These are phyloP conservation scores for Eulemur coronatus DNA, from an alignment of 2,797 vertebrate species.

Conservation along the genomic window DNA sequence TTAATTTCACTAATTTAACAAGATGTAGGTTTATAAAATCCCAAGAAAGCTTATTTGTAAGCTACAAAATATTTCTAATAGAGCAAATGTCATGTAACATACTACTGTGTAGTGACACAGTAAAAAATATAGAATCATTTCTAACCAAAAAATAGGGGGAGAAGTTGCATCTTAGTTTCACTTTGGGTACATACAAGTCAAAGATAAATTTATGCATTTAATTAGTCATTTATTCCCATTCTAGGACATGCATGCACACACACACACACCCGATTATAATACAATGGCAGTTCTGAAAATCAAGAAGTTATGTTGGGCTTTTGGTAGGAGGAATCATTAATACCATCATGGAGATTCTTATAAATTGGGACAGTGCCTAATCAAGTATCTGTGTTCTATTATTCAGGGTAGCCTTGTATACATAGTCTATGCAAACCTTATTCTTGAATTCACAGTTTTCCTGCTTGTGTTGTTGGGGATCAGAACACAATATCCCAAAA, in stretches of 20 bases:
- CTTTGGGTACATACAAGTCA: neutral
- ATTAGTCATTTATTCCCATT: neutral
- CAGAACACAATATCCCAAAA: neutral
- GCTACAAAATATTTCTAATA: neutral
- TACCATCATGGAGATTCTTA: neutral
- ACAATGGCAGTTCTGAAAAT: neutral
- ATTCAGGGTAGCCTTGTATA: neutral
- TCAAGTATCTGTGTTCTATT: neutral
- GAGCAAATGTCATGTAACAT: neutral
- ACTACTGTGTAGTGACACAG: neutral
- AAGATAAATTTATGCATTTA: neutral
- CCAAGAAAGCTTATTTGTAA: slow-evolving; percentile 26
- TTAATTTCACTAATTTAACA: slow-evolving; percentile 33
- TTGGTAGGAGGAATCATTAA: neutral
- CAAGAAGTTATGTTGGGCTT: neutral
- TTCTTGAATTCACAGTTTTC: neutral
- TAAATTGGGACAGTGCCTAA: neutral
- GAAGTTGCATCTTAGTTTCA: neutral
- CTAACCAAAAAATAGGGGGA: neutral
- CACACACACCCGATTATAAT: neutral
- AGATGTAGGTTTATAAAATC: neutral
- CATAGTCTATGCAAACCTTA: neutral
- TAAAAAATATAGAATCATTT: neutral
- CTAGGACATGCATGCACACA: neutral
- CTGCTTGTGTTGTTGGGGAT: neutral